Evolutionary conservation across 2,888 invertebrate species (phyloP).

Genomic region (Allygus modestus): DNA sequence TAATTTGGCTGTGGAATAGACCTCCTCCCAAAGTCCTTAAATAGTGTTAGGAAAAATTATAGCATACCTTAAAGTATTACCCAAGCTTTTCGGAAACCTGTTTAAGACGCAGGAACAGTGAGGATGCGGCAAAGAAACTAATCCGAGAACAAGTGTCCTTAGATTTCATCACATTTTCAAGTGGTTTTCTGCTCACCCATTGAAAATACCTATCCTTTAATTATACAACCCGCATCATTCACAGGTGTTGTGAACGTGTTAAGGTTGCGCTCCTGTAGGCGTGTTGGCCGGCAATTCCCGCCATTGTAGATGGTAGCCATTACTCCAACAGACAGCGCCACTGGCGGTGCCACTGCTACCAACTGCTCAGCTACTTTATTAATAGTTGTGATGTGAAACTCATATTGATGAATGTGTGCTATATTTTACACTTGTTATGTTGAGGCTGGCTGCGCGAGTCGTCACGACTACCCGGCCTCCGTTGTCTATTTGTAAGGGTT

Average conservation of each 20-base stretch:
- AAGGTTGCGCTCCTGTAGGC: conserved; percentile 6
- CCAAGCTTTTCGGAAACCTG: too few relatives aligned
- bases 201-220: background rate
- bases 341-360: conserved; percentile 45
- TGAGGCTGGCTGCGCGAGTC: background rate
- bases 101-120: too few relatives aligned
- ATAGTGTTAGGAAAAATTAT: too few relatives aligned
- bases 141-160: too few relatives aligned
- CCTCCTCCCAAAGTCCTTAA: too few relatives aligned
- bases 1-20: too few relatives aligned
- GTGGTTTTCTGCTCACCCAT: too few relatives aligned
- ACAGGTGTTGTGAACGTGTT: background rate
- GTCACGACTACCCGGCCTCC: background rate
- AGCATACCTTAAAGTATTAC: too few relatives aligned
- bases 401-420: conserved; percentile 41
- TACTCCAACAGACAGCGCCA: conserved; percentile 15
- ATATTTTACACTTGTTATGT: conserved; percentile 44
- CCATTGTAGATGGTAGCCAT: conserved; percentile 47
- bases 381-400: conserved; percentile 51
- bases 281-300: conserved; percentile 1
- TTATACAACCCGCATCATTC: background rate
- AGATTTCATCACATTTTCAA: too few relatives aligned
- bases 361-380: conserved; percentile 20
- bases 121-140: too few relatives aligned
- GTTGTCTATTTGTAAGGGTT: background rate